phyloP scores from a whole-genome alignment of 1,140 invertebrate species.

The Augochlora pura region DNA sequence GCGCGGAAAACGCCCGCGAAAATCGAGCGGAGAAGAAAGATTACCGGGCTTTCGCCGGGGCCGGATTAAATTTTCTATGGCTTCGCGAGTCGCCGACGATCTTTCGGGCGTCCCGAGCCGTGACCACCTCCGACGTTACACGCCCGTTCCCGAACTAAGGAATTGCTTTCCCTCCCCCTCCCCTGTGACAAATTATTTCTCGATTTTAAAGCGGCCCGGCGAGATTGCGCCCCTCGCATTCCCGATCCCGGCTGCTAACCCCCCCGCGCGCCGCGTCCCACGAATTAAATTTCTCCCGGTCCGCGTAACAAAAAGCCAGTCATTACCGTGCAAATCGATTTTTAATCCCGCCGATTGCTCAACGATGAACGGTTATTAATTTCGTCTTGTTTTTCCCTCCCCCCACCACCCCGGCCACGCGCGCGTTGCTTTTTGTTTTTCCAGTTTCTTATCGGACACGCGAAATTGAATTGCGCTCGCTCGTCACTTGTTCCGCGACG shows the following conservation, averaged over 20 bases:
- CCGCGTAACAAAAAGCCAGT: not conserved
- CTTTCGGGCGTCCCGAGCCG: constrained; percentile 6
- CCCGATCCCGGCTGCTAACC: not conserved
- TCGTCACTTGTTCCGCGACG: too few relatives aligned
- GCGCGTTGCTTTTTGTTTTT: too few relatives aligned
- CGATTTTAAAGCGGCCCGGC: constrained; percentile 17
- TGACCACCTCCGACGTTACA: not conserved
- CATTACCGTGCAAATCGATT: not conserved
- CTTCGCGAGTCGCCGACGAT: constrained; percentile 19
- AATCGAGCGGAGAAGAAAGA: constrained; percentile 36
- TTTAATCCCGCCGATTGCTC: constrained; percentile 3
- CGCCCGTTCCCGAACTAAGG: not conserved
- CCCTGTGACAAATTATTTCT: constrained; percentile 19
- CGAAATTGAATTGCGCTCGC: too few relatives aligned
- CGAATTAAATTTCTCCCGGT: not conserved
- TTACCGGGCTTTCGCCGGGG: constrained; percentile 25
- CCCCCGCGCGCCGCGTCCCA: too few relatives aligned
- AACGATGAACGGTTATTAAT: constrained; percentile 8
- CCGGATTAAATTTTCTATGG: constrained; percentile 45
- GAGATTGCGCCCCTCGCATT: constrained; percentile 1
- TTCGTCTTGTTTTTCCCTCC: too few relatives aligned
- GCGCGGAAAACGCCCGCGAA: not conserved
- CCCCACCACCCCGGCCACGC: too few relatives aligned
- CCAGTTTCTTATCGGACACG: too few relatives aligned
- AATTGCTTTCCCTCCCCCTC: constrained; percentile 6